Evolutionary conservation across 1,140 invertebrate genomes (phyloP), one percentile per base, ranked within the genome.

Genomic region (Sarcophaga peregrina): DNA sequence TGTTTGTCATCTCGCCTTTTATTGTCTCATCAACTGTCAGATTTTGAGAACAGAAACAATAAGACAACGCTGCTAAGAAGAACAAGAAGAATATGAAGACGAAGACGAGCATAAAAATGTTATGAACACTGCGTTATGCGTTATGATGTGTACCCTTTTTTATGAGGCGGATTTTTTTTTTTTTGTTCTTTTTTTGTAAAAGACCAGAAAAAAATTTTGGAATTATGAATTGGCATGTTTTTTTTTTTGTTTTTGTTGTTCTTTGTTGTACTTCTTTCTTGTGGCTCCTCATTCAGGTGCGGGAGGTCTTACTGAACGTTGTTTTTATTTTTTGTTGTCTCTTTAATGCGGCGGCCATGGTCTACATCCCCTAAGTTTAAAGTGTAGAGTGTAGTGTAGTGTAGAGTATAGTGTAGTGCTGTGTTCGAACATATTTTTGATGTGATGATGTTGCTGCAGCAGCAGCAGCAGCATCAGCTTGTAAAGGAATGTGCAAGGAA

Each of bases 1-100:
- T 72, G 62, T 50, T 20, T 78, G 75, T 78, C 75, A 78, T 78
- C 9, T 78, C 17, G 75, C 75, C 47, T 78, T 50, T 78, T 78
- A 78, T 78, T 50, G 75, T 78, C 75, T 78, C 75, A 78, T 78
- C 75, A 78, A 11, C 75, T 78, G 75, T 78, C 75, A 78, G 75
- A 78, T 78, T 78, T 68, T 78, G 6, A 52, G 50, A 78, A 78
- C 62, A 72, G 37, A 72, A 72, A 50, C n/a, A 47, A 50, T 17
- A 78, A 78, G 20, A 78, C 17, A 52, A 17, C 47, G 11, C 13
- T 76, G 45, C n/a, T n/a, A 20, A 50, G 17, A 78, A 78, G 25
- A 45, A n/a, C 20, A 10, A 9, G 45, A 47, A 78, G 20, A 17
- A 50, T 8, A 52, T 17, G 47, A 52, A 78, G 17, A 78, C 13